Evolutionary conservation across 2,113 vertebrate genomes (phyloP).

Genomic region (Microtus oregoni): DNA sequence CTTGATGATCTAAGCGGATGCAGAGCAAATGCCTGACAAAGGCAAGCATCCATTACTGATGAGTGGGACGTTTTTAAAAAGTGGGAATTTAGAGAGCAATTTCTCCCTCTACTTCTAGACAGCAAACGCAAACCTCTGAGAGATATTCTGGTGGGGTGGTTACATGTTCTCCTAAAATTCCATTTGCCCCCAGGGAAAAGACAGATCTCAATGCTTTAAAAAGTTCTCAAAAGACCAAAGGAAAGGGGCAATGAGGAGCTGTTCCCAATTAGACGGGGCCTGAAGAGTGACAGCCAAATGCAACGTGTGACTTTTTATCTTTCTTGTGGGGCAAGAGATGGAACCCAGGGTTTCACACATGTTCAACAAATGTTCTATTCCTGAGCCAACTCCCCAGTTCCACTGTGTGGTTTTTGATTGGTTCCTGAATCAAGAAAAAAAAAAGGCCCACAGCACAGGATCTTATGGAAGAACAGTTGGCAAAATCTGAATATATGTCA

Average conservation of each 20-base stretch:
- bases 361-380: background rate
- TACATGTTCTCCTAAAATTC: constrained; percentile 15
- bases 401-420: background rate
- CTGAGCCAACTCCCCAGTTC: background rate
- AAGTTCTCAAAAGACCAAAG: background rate
- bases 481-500: background rate
- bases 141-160: background rate
- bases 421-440: background rate
- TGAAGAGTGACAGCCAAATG: background rate
- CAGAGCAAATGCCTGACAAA: background rate
- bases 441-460: too few species aligned
- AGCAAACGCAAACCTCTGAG: background rate
- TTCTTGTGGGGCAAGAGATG: background rate
- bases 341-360: background rate
- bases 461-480: background rate
- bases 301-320: background rate
- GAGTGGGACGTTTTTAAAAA: background rate
- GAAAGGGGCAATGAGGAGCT: background rate
- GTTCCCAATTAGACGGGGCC: background rate
- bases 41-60: background rate
- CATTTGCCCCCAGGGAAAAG: background rate
- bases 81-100: background rate
- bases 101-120: background rate
- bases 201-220: background rate
- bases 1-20: background rate